Conservation (phyloP, 2,797 vertebrate genomes). For the Mormyrus hasselquistii region DNA sequence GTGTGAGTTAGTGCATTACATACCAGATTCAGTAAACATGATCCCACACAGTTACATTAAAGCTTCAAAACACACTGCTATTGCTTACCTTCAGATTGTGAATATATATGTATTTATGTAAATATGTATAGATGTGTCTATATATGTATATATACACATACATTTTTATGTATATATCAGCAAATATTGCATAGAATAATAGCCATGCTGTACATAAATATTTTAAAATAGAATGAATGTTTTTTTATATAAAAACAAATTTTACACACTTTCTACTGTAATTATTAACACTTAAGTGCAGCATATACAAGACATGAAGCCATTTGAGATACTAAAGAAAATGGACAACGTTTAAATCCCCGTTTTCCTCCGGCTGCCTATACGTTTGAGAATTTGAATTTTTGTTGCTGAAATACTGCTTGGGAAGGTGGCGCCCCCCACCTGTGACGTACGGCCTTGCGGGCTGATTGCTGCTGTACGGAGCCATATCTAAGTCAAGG, state of each 20-base stretch:
- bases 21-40: constrained; percentile 69
- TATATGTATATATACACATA: constrained; percentile 8
- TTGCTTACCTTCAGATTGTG: constrained; percentile 65
- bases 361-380: constrained; percentile 61
- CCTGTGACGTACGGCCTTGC: constrained; percentile 53
- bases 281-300: constrained; percentile 88
- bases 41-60: constrained; percentile 73
- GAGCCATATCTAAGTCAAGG: constrained; percentile 38
- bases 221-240: constrained; percentile 67
- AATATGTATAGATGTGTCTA: constrained; percentile 5
- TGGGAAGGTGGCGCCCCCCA: constrained; percentile 58
- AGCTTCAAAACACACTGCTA: constrained; percentile 80
- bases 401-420: constrained; percentile 63
- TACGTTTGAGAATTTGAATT: constrained; percentile 43
- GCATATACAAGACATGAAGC: constrained; percentile 68
- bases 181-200: constrained; percentile 98
- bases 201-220: constrained; percentile 90
- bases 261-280: constrained; percentile 68
- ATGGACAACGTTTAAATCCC: constrained; percentile 57
- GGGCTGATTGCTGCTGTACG: constrained; percentile 23
- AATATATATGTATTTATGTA: constrained; percentile 52
- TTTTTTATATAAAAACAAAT: constrained; percentile 64
- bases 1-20: constrained; percentile 84
- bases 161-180: constrained; percentile 54
- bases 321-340: constrained; percentile 70